Evolutionary conservation across 2,888 invertebrate species (phyloP).

Genomic region (Nomada goodeniana): DNA sequence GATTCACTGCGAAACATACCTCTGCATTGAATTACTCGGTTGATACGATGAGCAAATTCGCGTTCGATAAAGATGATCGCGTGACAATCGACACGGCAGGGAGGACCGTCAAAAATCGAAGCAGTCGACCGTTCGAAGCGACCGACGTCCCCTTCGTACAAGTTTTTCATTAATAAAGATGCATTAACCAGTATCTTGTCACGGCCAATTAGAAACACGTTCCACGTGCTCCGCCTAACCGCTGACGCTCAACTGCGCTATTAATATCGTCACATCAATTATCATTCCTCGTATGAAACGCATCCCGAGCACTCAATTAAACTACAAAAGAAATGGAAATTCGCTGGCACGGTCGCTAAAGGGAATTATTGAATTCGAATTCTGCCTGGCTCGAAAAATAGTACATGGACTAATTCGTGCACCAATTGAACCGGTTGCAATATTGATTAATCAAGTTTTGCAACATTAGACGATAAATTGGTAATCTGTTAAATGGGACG

Average conservation of each 20-base stretch:
- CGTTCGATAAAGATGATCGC: constrained; percentile 6
- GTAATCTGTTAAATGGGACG: too few species aligned
- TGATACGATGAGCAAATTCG: constrained; percentile 7
- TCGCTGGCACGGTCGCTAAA: not conserved
- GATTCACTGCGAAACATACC: constrained; percentile 3
- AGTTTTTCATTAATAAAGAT: constrained; percentile 61
- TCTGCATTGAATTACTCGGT: constrained; percentile 15
- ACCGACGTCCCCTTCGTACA: constrained; percentile 30
- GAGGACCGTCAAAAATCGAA: constrained; percentile 53
- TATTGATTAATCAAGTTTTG: too few species aligned
- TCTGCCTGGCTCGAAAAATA: too few species aligned
- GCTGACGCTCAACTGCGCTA: constrained; percentile 33
- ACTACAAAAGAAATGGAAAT: not conserved
- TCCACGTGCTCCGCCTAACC: constrained; percentile 55
- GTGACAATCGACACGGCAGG: constrained; percentile 14
- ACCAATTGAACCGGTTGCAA: too few species aligned
- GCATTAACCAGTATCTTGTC: constrained; percentile 60
- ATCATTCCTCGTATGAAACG: constrained; percentile 28
- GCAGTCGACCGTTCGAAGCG: constrained; percentile 16
- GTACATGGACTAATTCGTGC: too few species aligned
- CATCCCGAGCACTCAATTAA: constrained; percentile 23
- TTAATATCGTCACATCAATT: constrained; percentile 63
- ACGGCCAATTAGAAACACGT: constrained; percentile 60
- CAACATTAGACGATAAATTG: too few species aligned
- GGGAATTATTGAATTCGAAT: not conserved